A percentile compares a stretch with the other conserved stretches of the same genome.
Conservation (phyloP, 2,888 invertebrate species). For the Sinhomidia bicolor region DNA sequence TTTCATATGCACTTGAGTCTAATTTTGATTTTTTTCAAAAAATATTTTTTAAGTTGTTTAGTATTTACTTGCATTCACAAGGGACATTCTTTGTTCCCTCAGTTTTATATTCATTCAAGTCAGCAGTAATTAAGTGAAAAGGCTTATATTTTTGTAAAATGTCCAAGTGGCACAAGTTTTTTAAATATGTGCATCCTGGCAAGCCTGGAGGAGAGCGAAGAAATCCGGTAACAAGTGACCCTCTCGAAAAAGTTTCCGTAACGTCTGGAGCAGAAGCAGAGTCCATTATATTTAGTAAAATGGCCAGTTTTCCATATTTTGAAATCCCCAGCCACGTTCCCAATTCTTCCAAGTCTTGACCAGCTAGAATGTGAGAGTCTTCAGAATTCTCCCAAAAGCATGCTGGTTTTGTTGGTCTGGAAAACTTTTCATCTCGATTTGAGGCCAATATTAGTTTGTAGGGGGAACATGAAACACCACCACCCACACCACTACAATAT, state of each 20-base stretch:
- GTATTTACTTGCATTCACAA: conserved; percentile 5
- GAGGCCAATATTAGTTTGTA: conserved; percentile 89
- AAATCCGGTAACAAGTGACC: conserved; percentile 73
- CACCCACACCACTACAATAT: conserved; percentile 83
- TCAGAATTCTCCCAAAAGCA: conserved; percentile 84
- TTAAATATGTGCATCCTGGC: conserved; percentile 74
- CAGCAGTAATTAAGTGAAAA: conserved; percentile 76
- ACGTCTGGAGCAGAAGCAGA: conserved; percentile 91
- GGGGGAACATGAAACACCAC: conserved; percentile 86
- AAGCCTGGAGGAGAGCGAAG: conserved; percentile 73
- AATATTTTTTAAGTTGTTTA: background rate
- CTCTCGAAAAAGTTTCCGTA: conserved; percentile 62
- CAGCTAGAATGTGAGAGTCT: conserved; percentile 82
- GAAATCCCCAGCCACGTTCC: conserved; percentile 78
- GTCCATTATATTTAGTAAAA: conserved; percentile 75
- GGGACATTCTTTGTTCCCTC: background rate
- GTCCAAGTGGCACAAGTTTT: conserved; percentile 75
- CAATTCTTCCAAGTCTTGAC: conserved; percentile 75
- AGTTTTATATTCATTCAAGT: conserved; percentile 16
- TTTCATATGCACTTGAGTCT: background rate
- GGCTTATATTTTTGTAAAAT: conserved; percentile 65
- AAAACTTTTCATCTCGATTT: conserved; percentile 91
- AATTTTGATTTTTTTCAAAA: background rate
- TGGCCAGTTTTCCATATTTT: conserved; percentile 72
- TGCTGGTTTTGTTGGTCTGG: conserved; percentile 86